A percentile compares a stretch with the other conserved stretches of the same genome.
phyloP scores from a whole-genome alignment of 2,113 vertebrate genomes.

The Alligator mississippiensis region DNA sequence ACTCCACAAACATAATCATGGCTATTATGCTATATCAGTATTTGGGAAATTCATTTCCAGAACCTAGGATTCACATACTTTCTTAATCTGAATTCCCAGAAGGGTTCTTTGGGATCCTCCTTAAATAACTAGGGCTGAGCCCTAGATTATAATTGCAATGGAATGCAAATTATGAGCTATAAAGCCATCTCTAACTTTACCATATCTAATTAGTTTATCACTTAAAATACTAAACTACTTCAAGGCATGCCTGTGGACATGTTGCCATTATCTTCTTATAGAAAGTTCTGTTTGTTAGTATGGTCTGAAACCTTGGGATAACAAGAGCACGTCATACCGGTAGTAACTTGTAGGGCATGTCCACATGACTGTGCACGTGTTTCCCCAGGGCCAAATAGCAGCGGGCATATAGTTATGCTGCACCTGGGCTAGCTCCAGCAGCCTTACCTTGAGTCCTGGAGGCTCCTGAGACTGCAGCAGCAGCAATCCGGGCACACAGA shows the following conservation, averaged over 20 bases:
- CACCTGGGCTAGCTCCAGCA: too few species aligned
- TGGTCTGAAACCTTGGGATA: neutral
- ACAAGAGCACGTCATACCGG: neutral
- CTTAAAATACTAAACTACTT: neutral
- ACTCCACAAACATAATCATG: conserved; percentile 11
- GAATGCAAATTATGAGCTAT: conserved; percentile 43
- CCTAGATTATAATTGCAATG: conserved; percentile 54
- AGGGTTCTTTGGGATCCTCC: conserved; percentile 5
- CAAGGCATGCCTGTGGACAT: neutral
- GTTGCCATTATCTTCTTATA: neutral
- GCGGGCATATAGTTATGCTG: too few species aligned
- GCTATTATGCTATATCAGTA: neutral
- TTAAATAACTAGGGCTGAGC: conserved; percentile 25
- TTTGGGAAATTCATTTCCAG: neutral
- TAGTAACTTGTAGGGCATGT: neutral
- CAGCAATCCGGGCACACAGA: too few species aligned
- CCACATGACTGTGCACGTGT: too few species aligned
- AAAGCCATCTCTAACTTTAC: conserved; percentile 60
- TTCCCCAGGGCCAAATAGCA: too few species aligned
- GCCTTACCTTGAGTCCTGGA: too few species aligned
- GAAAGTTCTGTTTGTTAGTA: neutral
- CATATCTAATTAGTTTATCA: conserved; percentile 63
- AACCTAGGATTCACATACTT: conserved; percentile 41
- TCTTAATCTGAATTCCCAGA: neutral
- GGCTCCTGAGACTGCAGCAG: too few species aligned